Evolutionary conservation across 2,888 invertebrate species (phyloP).

Genomic region (Geotrupes spiniger): DNA sequence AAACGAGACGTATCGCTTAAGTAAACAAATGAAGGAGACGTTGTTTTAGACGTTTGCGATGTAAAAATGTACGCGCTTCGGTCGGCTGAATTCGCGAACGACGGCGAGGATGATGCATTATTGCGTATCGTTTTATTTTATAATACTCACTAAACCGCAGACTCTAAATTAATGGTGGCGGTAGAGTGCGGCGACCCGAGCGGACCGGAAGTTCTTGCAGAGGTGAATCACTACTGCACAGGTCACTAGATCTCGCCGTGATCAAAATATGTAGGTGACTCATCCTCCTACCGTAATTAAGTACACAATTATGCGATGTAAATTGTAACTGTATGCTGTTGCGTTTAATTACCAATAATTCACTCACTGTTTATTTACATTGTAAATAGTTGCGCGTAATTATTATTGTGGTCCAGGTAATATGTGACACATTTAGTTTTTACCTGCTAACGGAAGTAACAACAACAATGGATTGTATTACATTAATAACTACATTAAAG

Average conservation of each 20-base stretch:
- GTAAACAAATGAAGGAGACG: too few species aligned
- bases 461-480: too few species aligned
- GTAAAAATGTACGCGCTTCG: background rate
- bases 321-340: background rate
- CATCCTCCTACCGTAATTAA: conserved; percentile 1
- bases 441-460: too few species aligned
- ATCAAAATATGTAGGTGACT: conserved; percentile 8
- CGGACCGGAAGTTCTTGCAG: conserved; percentile 28
- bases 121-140: conserved; percentile 1
- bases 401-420: too few species aligned
- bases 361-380: too few species aligned
- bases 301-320: background rate
- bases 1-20: too few species aligned
- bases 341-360: too few species aligned
- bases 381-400: too few species aligned
- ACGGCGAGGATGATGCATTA: background rate
- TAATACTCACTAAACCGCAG: conserved; percentile 2
- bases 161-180: conserved; percentile 5
- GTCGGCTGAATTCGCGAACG: background rate
- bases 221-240: conserved; percentile 28
- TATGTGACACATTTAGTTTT: too few species aligned
- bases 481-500: too few species aligned
- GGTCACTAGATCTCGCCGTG: conserved; percentile 18
- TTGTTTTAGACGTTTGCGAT: too few species aligned
- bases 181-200: conserved; percentile 29